Conservation (phyloP, 2,797 vertebrate species). For the Hafferia zeledoni region DNA sequence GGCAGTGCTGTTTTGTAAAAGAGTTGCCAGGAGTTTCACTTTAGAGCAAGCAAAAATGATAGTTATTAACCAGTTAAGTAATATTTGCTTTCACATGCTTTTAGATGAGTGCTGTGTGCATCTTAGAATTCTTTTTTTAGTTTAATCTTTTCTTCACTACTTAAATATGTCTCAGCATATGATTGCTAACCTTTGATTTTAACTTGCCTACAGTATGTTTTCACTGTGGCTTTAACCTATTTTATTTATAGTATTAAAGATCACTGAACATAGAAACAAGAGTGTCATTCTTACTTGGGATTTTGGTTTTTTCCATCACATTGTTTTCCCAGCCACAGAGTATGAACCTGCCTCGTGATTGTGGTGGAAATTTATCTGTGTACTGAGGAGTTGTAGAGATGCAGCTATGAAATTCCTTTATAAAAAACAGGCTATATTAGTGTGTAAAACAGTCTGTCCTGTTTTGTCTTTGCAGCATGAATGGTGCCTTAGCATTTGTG, state of each 20-base stretch:
- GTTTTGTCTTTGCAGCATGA: constrained; percentile 84
- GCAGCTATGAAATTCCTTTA: background rate
- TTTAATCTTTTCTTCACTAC: background rate
- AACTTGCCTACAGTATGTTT: background rate
- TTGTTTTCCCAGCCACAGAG: background rate
- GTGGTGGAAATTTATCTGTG: background rate
- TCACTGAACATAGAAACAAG: background rate
- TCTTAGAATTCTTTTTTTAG: background rate
- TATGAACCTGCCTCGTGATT: background rate
- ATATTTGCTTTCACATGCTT: background rate
- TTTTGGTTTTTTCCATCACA: fast-evolving
- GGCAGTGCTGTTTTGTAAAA: background rate
- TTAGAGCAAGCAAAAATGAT: background rate
- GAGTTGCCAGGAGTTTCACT: background rate
- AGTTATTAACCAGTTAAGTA: background rate
- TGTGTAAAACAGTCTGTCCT: background rate
- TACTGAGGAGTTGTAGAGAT: background rate
- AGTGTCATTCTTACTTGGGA: fast-evolving
- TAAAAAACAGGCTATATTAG: background rate
- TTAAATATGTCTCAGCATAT: background rate
- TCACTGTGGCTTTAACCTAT: background rate
- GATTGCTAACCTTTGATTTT: background rate
- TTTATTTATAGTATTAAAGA: background rate
- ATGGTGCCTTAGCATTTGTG: constrained; percentile 94
- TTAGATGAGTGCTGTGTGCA: background rate